phyloP scores from a whole-genome alignment of 2,797 vertebrate genomes.

The Loris lydekkerianus region DNA sequence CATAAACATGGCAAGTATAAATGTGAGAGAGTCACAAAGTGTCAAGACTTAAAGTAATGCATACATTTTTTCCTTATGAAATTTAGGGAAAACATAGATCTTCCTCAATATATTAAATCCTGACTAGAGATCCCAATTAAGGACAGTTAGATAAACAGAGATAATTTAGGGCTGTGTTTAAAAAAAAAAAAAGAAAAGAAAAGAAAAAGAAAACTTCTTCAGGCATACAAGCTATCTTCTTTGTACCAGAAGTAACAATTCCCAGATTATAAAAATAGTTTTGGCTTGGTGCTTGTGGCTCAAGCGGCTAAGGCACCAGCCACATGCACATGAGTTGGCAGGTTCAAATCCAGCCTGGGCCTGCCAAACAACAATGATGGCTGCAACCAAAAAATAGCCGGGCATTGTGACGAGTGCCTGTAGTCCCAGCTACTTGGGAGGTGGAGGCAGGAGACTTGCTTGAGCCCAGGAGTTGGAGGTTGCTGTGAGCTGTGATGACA shows the following conservation, averaged over 20 bases:
- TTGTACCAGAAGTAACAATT: constrained; percentile 15
- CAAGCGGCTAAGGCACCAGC: no score
- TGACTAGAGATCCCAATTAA: neutral
- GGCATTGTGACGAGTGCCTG: no score
- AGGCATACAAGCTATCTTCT: neutral
- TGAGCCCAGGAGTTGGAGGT: no score
- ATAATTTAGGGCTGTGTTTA: neutral
- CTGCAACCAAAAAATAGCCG: no score
- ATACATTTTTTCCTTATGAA: neutral
- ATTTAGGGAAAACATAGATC: neutral
- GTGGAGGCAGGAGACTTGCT: no score
- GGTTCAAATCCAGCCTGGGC: no score
- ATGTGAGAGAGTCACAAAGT: neutral
- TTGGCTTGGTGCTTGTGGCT: no score
- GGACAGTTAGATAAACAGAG: neutral
- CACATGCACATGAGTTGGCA: no score
- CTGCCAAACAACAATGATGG: no score
- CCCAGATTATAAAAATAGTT: constrained; percentile 39
- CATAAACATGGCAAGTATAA: neutral
- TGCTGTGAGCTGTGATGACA: no score
- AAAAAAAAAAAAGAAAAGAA: neutral
- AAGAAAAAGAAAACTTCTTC: no score
- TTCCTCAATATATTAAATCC: constrained; percentile 26
- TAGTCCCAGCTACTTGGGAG: no score
- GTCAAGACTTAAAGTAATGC: neutral